phyloP scores from a whole-genome alignment of 1,140 invertebrate species.

The Solen grandis region DNA sequence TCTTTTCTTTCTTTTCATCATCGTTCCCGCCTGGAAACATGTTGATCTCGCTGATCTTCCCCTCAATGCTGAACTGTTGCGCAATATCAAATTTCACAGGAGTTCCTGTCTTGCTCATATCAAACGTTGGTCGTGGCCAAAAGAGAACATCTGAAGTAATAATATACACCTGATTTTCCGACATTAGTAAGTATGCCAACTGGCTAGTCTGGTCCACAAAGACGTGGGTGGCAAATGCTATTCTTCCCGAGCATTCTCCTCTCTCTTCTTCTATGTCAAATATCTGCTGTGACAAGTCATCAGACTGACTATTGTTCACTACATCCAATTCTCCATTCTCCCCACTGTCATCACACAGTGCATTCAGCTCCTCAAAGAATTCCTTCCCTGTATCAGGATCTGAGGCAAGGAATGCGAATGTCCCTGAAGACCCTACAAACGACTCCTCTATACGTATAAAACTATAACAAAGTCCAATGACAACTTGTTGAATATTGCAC shows the following conservation, averaged over 20 bases:
- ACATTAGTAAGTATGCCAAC: conserved; percentile 66
- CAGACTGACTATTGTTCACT: conserved; percentile 66
- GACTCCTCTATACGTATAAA: conserved; percentile 77
- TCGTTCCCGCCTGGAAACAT: conserved; percentile 48
- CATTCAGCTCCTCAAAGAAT: conserved; percentile 63
- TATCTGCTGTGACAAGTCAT: conserved; percentile 68
- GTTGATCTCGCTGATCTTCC: conserved; percentile 72
- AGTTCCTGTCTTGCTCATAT: conserved; percentile 52
- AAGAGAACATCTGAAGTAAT: conserved; percentile 64
- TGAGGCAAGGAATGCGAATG: conserved; percentile 71
- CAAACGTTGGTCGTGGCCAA: conserved; percentile 73
- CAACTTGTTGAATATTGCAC: conserved; percentile 74
- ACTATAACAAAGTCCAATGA: conserved; percentile 73
- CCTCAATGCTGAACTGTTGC: conserved; percentile 71
- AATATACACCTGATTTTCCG: conserved; percentile 73
- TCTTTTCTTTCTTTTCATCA: not conserved
- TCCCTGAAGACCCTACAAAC: conserved; percentile 74
- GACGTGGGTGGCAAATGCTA: conserved; percentile 64
- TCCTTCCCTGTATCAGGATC: conserved; percentile 66
- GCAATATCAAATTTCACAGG: conserved; percentile 64
- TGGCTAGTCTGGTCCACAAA: conserved; percentile 37
- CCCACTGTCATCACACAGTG: conserved; percentile 3
- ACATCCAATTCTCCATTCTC: conserved; percentile 59
- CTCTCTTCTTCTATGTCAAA: conserved; percentile 64
- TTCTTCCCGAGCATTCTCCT: conserved; percentile 67